These are phyloP conservation scores for Plumapathes pennacea DNA, from an alignment of 92 coral and sea anemone species.

Conservation along the genomic window DNA sequence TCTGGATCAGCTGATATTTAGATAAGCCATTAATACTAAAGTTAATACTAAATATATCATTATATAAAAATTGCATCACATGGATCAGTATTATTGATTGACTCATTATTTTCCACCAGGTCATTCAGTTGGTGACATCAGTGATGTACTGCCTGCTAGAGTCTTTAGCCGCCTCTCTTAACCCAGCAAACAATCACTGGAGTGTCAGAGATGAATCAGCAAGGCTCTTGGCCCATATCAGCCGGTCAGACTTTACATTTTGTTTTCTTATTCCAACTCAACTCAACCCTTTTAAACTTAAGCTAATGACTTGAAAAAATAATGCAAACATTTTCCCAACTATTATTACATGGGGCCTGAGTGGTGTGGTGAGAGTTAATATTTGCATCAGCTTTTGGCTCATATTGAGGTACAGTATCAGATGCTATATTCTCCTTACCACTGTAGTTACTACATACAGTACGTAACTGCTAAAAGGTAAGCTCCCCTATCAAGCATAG, in stretches of 20 bases:
- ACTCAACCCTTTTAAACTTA: not conserved
- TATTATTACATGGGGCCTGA: too few species aligned
- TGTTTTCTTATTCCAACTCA: too few species aligned
- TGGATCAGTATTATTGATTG: not conserved
- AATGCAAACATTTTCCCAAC: too few species aligned
- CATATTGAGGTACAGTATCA: too few species aligned
- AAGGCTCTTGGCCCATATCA: constrained; percentile 71
- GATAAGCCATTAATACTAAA: not conserved
- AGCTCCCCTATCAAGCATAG: too few species aligned
- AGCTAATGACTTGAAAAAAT: not conserved
- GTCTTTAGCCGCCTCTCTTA: constrained; percentile 78
- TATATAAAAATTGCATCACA: not conserved
- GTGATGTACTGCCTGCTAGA: constrained; percentile 94
- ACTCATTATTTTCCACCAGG: constrained; percentile 37
- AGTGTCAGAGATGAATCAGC: constrained; percentile 85
- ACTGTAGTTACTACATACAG: too few species aligned
- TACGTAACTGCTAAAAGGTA: too few species aligned
- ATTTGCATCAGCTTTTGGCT: too few species aligned
- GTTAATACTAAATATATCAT: too few species aligned
- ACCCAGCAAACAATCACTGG: constrained; percentile 95
- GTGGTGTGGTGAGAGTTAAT: too few species aligned
- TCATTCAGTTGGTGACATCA: constrained; percentile 90
- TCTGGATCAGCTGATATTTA: not conserved
- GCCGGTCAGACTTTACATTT: constrained; percentile 45
- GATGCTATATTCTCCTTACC: too few species aligned